Percentiles rank a stretch among this genome's conserved stretches.
phyloP scores from a whole-genome alignment of 2,113 vertebrate species.

The Pangasianodon gigas region DNA sequence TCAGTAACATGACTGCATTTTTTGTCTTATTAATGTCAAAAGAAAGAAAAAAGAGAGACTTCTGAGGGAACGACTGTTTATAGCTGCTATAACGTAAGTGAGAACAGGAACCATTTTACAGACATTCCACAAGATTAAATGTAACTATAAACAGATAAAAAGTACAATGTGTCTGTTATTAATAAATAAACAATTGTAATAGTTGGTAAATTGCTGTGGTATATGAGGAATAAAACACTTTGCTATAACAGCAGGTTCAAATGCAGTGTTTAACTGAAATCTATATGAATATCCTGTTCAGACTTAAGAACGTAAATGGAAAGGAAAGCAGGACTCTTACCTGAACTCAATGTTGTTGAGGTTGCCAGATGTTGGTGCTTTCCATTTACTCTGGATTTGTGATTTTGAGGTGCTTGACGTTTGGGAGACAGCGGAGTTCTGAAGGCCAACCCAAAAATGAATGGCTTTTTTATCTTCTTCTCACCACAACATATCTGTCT shows the following conservation, averaged over 20 bases:
- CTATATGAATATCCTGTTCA: neutral
- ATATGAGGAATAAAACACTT: neutral
- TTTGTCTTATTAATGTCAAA: no score
- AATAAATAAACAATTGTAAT: neutral
- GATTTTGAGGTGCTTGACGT: conserved; percentile 57
- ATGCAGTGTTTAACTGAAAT: neutral
- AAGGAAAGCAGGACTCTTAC: conserved; percentile 61
- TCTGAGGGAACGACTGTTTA: no score
- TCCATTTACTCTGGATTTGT: conserved; percentile 71
- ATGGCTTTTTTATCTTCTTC: neutral
- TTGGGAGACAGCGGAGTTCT: conserved; percentile 78
- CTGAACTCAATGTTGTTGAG: conserved; percentile 69
- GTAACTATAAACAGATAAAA: neutral
- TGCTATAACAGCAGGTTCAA: neutral
- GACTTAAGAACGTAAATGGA: no score
- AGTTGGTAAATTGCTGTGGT: neutral
- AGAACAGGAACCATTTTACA: neutral
- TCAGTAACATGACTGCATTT: no score
- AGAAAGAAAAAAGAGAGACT: no score
- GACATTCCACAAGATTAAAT: neutral
- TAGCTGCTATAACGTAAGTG: no score
- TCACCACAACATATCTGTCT: neutral
- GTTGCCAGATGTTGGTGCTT: conserved; percentile 52
- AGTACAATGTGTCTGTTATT: neutral
- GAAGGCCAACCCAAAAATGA: conserved; percentile 46